phyloP scores from a whole-genome alignment of 2,797 vertebrate species.

The Gymnothorax javanicus region DNA sequence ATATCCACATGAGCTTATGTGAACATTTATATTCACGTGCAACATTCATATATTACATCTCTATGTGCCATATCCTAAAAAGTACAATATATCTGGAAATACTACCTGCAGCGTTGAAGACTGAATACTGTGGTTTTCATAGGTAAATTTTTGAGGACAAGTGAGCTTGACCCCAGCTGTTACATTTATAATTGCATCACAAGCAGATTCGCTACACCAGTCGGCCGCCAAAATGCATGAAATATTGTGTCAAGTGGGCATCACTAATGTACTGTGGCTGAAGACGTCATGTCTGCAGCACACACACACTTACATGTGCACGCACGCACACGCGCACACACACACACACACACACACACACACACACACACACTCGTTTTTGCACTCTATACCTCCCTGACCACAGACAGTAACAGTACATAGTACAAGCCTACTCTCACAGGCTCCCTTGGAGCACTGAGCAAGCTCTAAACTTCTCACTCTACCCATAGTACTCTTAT shows the following conservation, averaged over 20 bases:
- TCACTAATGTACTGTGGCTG: constrained; percentile 6
- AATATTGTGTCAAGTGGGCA: constrained; percentile 2
- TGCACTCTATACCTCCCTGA: constrained; percentile 9
- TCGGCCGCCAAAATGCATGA: not conserved
- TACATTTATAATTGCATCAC: not conserved
- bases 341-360: constrained; percentile 36
- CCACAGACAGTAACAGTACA: not conserved
- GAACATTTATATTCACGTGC: constrained; percentile 3
- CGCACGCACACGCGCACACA: constrained; percentile 29
- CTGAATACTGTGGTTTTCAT: constrained; percentile 1
- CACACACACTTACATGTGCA: constrained; percentile 37
- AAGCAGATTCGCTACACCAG: not conserved
- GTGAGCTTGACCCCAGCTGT: not conserved
- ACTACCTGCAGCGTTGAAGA: not conserved
- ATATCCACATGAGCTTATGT: constrained; percentile 7
- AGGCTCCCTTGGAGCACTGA: not conserved
- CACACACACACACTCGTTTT: constrained; percentile 28
- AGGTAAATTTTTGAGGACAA: not conserved
- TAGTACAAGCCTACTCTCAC: not conserved
- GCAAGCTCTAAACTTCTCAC: not conserved
- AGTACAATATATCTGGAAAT: constrained; percentile 9
- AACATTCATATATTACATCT: constrained; percentile 13
- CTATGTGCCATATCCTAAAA: constrained; percentile 17
- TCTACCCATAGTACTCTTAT: not conserved
- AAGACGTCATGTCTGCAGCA: constrained; percentile 31